Percentiles rank a stretch among this genome's conserved stretches.
phyloP scores from a whole-genome alignment of 2,113 vertebrate species.

The Penelope pileata region DNA sequence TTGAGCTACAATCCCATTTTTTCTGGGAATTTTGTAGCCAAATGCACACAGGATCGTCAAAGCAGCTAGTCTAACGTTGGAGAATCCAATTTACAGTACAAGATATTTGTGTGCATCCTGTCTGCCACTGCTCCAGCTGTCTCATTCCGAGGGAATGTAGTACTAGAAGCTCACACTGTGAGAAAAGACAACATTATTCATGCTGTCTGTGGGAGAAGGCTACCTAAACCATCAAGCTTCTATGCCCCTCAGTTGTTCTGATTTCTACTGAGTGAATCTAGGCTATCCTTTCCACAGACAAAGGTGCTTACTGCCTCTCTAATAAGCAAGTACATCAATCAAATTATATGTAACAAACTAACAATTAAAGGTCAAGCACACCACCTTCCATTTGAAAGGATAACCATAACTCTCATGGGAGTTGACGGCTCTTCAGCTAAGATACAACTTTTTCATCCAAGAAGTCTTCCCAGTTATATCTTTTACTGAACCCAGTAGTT shows the following conservation, averaged over 20 bases:
- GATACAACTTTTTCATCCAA: background rate
- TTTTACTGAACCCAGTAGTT: background rate
- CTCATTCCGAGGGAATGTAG: background rate
- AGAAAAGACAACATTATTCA: background rate
- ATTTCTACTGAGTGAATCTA: background rate
- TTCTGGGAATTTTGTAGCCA: rapidly evolving
- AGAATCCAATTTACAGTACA: background rate
- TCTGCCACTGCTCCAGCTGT: background rate
- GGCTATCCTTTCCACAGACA: background rate
- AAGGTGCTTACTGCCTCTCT: background rate
- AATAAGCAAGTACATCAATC: background rate
- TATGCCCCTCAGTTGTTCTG: background rate
- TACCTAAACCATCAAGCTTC: rapidly evolving
- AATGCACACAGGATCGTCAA: background rate
- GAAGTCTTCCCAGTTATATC: background rate
- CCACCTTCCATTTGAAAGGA: background rate
- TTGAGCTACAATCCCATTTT: background rate
- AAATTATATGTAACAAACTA: background rate
- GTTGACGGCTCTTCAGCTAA: background rate
- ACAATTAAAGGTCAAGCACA: background rate
- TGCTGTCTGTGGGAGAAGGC: background rate
- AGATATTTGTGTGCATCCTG: background rate
- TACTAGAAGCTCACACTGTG: background rate
- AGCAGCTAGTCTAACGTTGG: rapidly evolving
- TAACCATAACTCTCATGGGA: background rate